These are phyloP conservation scores for Aldrovandia affinis DNA, from an alignment of 2,797 vertebrate species.

Conservation along the genomic window DNA sequence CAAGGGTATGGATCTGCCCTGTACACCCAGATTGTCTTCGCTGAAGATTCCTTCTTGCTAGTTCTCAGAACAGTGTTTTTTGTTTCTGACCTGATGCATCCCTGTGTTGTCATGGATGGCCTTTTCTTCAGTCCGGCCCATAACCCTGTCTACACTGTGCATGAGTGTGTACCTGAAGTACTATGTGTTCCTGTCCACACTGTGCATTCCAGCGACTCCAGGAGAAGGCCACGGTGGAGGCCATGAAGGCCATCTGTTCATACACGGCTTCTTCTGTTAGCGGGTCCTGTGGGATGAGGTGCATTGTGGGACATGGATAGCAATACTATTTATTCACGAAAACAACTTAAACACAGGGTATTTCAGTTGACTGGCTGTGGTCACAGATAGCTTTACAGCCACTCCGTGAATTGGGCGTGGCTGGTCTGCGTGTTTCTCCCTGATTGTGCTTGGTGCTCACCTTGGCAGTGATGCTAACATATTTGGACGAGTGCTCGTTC, in stretches of 20 bases:
- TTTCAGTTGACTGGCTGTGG: no score
- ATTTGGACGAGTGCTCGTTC: slow-evolving; percentile 73
- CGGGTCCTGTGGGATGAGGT: slow-evolving; percentile 65
- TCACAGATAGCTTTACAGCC: background rate
- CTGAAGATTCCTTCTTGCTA: background rate
- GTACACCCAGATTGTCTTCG: no score
- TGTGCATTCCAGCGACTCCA: slow-evolving; percentile 89
- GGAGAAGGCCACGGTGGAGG: slow-evolving; percentile 80
- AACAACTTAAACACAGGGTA: no score
- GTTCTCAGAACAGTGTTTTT: no score
- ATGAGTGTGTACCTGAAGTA: slow-evolving; percentile 77
- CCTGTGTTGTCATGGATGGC: no score
- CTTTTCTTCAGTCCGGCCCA: background rate
- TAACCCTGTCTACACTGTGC: background rate
- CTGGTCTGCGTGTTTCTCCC: background rate
- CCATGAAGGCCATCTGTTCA: slow-evolving; percentile 85
- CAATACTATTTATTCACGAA: background rate
- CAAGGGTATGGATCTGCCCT: no score
- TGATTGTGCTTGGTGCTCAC: slow-evolving; percentile 52
- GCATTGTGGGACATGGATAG: background rate
- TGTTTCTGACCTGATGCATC: background rate
- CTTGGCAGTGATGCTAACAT: slow-evolving; percentile 74
- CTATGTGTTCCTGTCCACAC: slow-evolving; percentile 71
- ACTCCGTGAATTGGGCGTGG: no score
- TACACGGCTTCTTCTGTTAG: slow-evolving; percentile 77